Conservation (phyloP, 2,888 invertebrate species). For the Adelognathus sp. region DNA sequence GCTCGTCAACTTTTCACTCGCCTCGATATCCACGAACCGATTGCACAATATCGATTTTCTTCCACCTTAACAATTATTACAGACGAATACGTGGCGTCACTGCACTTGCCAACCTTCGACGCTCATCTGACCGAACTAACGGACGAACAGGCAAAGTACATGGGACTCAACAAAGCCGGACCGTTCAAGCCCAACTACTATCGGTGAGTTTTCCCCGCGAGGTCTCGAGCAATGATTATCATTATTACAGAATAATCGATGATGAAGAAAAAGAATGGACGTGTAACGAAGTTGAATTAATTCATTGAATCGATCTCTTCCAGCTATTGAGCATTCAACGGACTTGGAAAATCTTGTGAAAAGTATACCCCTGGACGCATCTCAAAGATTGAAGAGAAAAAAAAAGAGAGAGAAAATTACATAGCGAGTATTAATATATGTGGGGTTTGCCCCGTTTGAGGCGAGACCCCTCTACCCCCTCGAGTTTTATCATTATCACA, state of each 20-base stretch:
- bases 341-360: slow-evolving; percentile 32
- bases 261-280: neutral
- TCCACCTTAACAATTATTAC: no score
- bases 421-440: slow-evolving; percentile 55
- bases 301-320: slow-evolving; percentile 32
- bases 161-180: slow-evolving; percentile 98
- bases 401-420: no score
- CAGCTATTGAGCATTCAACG: slow-evolving; percentile 49
- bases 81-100: slow-evolving; percentile 99
- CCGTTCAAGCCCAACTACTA: slow-evolving; percentile 99
- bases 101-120: slow-evolving; percentile 98
- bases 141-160: slow-evolving; percentile 98
- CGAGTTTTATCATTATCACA: neutral
- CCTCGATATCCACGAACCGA: neutral
- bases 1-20: neutral
- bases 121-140: slow-evolving; percentile 97
- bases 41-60: no score
- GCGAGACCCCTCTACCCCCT: neutral
- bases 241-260: no score
- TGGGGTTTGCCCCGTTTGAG: slow-evolving; percentile 20
- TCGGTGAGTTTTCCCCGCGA: slow-evolving; percentile 86
- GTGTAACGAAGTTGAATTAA: slow-evolving; percentile 5
- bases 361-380: slow-evolving; percentile 33
- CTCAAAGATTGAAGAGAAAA: slow-evolving; percentile 47
- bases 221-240: neutral